Percentiles rank a stretch among this genome's conserved stretches.
Evolutionary conservation across 2,113 vertebrate species (phyloP).

Genomic region (Panurus biarmicus): DNA sequence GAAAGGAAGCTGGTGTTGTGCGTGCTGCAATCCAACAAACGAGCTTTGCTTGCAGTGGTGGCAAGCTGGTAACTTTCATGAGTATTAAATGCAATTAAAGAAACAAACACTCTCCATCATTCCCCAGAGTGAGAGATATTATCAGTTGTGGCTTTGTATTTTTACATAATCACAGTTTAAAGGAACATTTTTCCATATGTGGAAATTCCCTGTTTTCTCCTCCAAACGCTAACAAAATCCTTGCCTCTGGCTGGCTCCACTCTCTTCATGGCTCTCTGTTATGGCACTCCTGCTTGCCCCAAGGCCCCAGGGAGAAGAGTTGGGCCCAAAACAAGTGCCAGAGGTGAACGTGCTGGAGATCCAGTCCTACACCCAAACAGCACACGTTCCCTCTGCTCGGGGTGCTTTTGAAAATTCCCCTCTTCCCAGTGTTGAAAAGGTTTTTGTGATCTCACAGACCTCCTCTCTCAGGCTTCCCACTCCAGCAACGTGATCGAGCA

Average conservation of each 20-base stretch:
- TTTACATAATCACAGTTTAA: conserved; percentile 68
- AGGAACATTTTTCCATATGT: conserved; percentile 61
- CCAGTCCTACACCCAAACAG: conserved; percentile 36
- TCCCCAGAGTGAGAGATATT: conserved; percentile 58
- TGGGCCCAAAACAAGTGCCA: conserved; percentile 46
- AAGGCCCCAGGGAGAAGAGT: not conserved
- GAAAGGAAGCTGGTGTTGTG: conserved; percentile 35
- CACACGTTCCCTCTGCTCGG: not conserved
- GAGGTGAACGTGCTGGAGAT: conserved; percentile 47
- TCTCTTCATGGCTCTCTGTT: conserved; percentile 9
- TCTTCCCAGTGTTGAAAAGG: not conserved
- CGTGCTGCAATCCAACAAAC: not conserved
- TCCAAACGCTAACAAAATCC: conserved; percentile 55
- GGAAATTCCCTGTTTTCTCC: conserved; percentile 67
- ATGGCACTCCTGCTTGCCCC: conserved; percentile 36
- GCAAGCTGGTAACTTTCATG: conserved; percentile 34
- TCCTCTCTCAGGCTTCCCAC: not conserved
- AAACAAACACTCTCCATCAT: conserved; percentile 53
- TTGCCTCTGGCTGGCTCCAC: conserved; percentile 39
- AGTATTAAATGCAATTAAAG: conserved; percentile 57
- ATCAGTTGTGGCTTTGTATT: conserved; percentile 59
- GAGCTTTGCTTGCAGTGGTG: not conserved
- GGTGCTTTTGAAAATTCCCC: conserved; percentile 56
- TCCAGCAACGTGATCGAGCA: not conserved
- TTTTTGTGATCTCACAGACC: conserved; percentile 9